These are phyloP conservation scores for Montifringilla adamsi DNA, from an alignment of 2,113 vertebrate species.

Conservation along the genomic window DNA sequence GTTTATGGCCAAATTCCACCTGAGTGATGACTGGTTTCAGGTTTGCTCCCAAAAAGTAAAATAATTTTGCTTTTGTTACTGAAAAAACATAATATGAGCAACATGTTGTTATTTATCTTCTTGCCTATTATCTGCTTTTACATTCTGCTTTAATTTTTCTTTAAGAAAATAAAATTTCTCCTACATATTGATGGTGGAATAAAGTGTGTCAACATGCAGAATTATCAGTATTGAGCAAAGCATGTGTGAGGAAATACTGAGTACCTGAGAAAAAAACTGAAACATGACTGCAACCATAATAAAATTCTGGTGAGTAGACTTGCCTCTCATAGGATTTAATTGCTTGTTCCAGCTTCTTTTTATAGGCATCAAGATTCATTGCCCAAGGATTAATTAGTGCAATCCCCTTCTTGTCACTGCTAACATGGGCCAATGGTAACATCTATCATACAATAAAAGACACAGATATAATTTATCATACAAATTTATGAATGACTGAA, in stretches of 20 bases:
- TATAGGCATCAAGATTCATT: constrained; percentile 76
- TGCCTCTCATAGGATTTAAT: constrained; percentile 78
- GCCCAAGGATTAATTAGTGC: constrained; percentile 77
- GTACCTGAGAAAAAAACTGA: not conserved
- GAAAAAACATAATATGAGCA: not conserved
- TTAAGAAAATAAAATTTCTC: not conserved
- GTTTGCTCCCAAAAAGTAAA: not conserved
- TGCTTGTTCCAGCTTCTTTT: constrained; percentile 72
- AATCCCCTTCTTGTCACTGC: constrained; percentile 57
- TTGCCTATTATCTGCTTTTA: not conserved
- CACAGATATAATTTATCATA: not conserved
- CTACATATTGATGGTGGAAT: not conserved
- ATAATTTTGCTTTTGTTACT: not conserved
- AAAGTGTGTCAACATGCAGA: not conserved
- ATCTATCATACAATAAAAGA: constrained; percentile 56
- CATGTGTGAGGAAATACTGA: not conserved
- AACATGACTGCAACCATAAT: not conserved
- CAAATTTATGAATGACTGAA: not conserved
- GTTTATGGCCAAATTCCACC: not conserved
- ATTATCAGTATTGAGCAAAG: not conserved
- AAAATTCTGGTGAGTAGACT: constrained; percentile 36
- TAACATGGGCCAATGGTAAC: constrained; percentile 65
- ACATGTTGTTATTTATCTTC: not conserved
- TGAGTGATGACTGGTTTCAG: not conserved
- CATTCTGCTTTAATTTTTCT: not conserved